These are phyloP conservation scores for Gymnosoma rotundatum DNA, from an alignment of 2,888 invertebrate genomes.

Conservation along the genomic window DNA sequence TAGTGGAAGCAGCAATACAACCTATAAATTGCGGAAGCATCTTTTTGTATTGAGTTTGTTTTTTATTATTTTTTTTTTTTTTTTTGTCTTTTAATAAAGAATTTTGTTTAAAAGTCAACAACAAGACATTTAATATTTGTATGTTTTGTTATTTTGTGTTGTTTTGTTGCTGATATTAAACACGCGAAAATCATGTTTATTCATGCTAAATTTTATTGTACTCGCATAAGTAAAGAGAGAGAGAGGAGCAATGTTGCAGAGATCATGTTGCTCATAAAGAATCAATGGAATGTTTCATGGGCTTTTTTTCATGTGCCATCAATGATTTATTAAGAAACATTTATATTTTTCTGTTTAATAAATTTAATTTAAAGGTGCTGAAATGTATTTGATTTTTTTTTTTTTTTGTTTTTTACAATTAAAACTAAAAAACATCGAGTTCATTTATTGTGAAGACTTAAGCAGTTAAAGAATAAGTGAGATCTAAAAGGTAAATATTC, in stretches of 20 bases:
- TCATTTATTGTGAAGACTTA: too few relatives aligned
- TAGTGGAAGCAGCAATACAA: conserved; percentile 31
- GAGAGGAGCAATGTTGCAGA: conserved; percentile 17
- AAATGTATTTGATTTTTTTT: conserved; percentile 46
- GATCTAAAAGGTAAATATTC: too few relatives aligned
- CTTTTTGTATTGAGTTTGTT: not conserved
- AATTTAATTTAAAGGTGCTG: conserved; percentile 63
- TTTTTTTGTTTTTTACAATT: too few relatives aligned
- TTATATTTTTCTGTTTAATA: conserved; percentile 29
- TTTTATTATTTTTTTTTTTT: too few relatives aligned
- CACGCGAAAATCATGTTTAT: conserved; percentile 70
- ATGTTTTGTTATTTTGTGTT: conserved; percentile 2
- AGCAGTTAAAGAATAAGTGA: too few relatives aligned
- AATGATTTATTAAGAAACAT: conserved; percentile 42
- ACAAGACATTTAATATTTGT: conserved; percentile 48
- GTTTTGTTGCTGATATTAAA: conserved; percentile 53
- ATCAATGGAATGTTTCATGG: conserved; percentile 28
- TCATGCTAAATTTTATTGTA: conserved; percentile 59
- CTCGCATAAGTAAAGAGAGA: too few relatives aligned
- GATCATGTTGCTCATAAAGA: conserved; percentile 20
- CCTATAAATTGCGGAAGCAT: conserved; percentile 58
- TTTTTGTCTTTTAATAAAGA: conserved; percentile 10
- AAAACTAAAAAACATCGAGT: not conserved
- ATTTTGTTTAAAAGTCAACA: conserved; percentile 31
- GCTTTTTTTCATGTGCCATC: not conserved